Conservation (phyloP, 2,113 vertebrate species). For the Corynorhinus townsendii region DNA sequence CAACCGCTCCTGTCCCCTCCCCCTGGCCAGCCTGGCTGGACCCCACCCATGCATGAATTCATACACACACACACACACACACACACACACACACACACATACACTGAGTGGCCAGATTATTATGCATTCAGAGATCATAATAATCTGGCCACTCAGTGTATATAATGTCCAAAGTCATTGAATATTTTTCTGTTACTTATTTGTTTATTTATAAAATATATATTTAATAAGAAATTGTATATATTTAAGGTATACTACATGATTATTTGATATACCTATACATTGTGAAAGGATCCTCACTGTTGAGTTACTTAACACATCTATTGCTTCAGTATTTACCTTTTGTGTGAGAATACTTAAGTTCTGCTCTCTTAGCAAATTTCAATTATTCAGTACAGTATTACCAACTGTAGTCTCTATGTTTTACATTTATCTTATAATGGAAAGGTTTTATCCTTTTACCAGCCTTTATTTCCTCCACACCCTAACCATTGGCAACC, state of each 20-base stretch:
- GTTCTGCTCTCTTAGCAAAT: background rate
- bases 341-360: background rate
- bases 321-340: background rate
- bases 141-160: background rate
- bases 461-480: background rate
- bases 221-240: background rate
- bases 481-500: background rate
- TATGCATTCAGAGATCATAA: too few species aligned
- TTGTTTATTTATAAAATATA: background rate
- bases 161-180: background rate
- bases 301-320: background rate
- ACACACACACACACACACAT: too few species aligned
- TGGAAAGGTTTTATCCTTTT: background rate
- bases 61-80: too few species aligned
- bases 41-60: too few species aligned
- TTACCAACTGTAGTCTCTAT: background rate
- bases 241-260: background rate
- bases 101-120: too few species aligned
- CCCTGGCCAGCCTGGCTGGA: too few species aligned
- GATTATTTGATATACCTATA: background rate
- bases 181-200: background rate
- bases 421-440: background rate
- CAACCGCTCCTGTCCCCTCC: too few species aligned
- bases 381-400: background rate
- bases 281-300: background rate